These are phyloP conservation scores for Phylloscopus trochiloides DNA, from an alignment of 2,113 vertebrate species.

Conservation along the genomic window DNA sequence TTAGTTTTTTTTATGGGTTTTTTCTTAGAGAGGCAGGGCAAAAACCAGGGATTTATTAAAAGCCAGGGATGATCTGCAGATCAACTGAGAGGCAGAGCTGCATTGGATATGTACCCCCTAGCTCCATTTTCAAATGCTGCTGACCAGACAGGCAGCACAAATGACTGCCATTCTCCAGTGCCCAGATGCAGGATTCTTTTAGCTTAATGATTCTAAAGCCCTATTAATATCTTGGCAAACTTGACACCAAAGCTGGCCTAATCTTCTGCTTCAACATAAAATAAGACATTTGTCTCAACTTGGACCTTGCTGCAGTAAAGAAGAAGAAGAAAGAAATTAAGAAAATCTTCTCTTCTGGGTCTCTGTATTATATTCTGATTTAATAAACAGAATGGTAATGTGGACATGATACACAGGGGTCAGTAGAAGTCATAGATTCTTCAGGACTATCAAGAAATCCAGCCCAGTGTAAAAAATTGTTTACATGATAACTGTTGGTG, in stretches of 20 bases:
- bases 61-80: background rate
- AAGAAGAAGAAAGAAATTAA: background rate
- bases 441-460: background rate
- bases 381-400: background rate
- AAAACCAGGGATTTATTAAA: background rate
- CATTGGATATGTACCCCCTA: background rate
- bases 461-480: background rate
- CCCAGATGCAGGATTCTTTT: background rate
- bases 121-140: background rate
- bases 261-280: background rate
- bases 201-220: constrained; percentile 1
- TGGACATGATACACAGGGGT: background rate
- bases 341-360: background rate
- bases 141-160: constrained; percentile 16
- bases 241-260: background rate
- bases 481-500: background rate
- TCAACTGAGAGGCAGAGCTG: background rate
- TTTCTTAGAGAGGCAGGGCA: background rate
- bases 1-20: background rate
- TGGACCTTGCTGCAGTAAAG: background rate
- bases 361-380: background rate
- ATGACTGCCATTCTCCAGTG: background rate
- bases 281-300: background rate
- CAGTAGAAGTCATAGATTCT: background rate
- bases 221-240: background rate